A percentile compares a stretch with the other conserved stretches of the same genome.
Conservation (phyloP, 2,797 vertebrate genomes). For the Stomatorhinus walkeri region DNA sequence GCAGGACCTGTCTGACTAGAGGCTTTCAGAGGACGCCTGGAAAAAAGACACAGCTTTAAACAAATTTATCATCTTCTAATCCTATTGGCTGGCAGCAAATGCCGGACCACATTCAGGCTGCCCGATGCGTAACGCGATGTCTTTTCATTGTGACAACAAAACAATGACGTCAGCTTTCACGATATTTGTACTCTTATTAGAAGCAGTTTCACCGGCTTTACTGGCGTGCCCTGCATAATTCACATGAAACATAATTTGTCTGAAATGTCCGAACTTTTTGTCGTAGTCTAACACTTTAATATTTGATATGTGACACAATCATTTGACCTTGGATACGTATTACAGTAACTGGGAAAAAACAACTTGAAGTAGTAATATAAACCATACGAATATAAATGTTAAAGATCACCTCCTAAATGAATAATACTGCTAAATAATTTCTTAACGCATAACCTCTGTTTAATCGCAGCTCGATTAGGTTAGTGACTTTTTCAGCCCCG, state of each 20-base stretch:
- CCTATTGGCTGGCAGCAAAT: not conserved
- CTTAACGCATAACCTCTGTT: not conserved
- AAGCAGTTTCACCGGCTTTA: not conserved
- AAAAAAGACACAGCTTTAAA: not conserved
- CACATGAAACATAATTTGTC: not conserved
- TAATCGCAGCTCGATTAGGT: not conserved
- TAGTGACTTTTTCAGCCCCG: not conserved
- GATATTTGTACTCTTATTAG: not conserved
- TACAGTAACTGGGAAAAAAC: not conserved
- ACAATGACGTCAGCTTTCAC: not conserved
- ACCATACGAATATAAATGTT: not conserved
- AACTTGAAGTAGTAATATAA: not conserved
- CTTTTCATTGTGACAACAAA: not conserved
- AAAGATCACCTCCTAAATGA: not conserved
- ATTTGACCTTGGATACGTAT: not conserved
- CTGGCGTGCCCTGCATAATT: not conserved
- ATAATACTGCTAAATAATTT: not conserved
- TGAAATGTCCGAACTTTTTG: not conserved
- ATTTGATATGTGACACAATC: not conserved
- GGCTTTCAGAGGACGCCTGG: not conserved
- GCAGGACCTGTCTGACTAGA: not conserved
- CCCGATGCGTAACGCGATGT: not conserved
- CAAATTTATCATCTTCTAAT: not conserved
- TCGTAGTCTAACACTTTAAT: not conserved
- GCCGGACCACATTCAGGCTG: not conserved